These are phyloP conservation scores for Grammomys dolichurus DNA, from an alignment of 2,113 vertebrate species.

Conservation along the genomic window DNA sequence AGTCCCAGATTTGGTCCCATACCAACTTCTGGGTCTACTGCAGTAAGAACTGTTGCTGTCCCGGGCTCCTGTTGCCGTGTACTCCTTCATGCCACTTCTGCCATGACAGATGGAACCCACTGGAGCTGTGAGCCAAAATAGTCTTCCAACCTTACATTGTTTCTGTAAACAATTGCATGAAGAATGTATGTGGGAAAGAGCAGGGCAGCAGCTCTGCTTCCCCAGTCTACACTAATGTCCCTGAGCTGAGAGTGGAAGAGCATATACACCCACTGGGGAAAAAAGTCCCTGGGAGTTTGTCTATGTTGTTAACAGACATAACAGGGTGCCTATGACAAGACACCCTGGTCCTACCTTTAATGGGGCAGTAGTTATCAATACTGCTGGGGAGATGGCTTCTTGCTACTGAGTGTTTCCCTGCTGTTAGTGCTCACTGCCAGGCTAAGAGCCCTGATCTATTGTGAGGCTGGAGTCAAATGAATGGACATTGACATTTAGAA, in stretches of 20 bases:
- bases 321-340: background rate
- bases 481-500: background rate
- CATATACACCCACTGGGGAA: too few species aligned
- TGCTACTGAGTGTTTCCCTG: background rate
- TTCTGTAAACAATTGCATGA: background rate
- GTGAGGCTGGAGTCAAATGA: background rate
- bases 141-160: background rate
- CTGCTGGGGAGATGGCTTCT: background rate
- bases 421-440: background rate
- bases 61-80: background rate
- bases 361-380: background rate
- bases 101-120: too few species aligned
- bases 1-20: background rate
- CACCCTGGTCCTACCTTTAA: background rate
- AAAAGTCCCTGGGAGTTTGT: background rate
- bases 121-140: background rate
- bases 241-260: background rate
- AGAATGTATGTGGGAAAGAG: background rate
- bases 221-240: background rate
- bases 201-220: background rate
- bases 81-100: background rate
- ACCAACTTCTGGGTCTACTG: background rate
- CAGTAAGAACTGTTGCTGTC: background rate
- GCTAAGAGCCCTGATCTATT: background rate
- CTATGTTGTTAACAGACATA: background rate